Conservation (phyloP, 92 coral and sea anemone species). For the Pocillopora meandrina region DNA sequence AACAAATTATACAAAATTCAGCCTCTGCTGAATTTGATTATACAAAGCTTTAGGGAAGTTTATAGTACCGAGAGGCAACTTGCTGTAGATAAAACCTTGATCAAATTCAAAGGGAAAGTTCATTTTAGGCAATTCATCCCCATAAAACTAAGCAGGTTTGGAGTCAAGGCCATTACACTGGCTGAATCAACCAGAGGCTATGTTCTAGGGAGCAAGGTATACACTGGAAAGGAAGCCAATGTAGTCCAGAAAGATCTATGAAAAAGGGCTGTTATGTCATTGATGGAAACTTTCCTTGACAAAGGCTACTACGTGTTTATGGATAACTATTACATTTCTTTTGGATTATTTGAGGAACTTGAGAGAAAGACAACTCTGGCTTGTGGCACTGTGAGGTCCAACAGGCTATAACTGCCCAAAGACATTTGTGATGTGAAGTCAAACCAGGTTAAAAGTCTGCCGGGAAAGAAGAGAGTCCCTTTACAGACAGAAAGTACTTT, state of each 20-base stretch:
- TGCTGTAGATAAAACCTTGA: constrained; percentile 19
- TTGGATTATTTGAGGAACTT: constrained; percentile 29
- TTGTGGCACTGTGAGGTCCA: constrained; percentile 39
- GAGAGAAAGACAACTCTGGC: constrained; percentile 33
- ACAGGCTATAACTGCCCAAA: constrained; percentile 32
- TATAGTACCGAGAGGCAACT: constrained; percentile 30
- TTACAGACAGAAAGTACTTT: constrained; percentile 50
- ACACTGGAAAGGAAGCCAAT: too few relatives aligned
- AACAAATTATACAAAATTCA: neutral
- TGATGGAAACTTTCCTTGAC: constrained; percentile 29
- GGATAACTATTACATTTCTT: constrained; percentile 41
- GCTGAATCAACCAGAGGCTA: constrained; percentile 39
- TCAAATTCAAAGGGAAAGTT: constrained; percentile 32
- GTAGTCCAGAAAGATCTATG: too few relatives aligned
- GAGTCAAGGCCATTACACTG: constrained; percentile 17
- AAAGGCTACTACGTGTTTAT: constrained; percentile 28
- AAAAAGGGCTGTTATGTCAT: neutral
- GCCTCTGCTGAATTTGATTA: neutral
- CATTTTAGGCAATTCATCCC: constrained; percentile 31
- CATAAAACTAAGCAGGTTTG: constrained; percentile 27
- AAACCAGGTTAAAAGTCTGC: constrained; percentile 8
- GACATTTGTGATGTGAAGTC: constrained; percentile 24
- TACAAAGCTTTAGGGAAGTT: constrained; percentile 23
- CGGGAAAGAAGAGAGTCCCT: constrained; percentile 31
- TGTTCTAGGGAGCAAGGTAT: too few relatives aligned